Evolutionary conservation across 2,888 invertebrate genomes (phyloP), one percentile per base, ranked within the genome.

Genomic region (Cynaeus angustus): DNA sequence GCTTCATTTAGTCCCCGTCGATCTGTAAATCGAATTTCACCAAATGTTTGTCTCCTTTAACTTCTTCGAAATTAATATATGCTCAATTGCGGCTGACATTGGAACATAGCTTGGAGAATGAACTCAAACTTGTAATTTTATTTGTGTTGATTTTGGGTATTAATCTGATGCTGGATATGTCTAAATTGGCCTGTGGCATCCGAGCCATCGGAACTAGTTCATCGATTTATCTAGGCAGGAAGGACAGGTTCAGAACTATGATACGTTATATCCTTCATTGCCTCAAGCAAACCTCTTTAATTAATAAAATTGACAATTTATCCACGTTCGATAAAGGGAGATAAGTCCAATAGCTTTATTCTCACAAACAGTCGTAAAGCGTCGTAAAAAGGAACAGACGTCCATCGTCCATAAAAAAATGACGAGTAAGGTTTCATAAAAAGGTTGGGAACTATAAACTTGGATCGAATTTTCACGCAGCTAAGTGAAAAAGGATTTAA

Each of bases 181-280:
- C 45, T 59, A 46, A 43, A 59, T 59, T 59, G 59, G 43, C 56
- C 38, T 46, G 45, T 56, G 28, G 58, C 58, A 45, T 41, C 14
- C 43, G 41, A 45, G 59, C 45, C 45, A 59, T 59, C 59, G 59
- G 59, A 59, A 59, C 59, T 59, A 59, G 59, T 59, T 43, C 28
- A 59, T 59, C 59, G 59, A 59, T 59, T 59, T 59, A 59, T 59
- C 30, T 46, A 46, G 13, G n/a, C 59, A 43, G 59, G 59, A 59
- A 59, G 58, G 59, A 46, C 59, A 59, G 59, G 33, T 59, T 46
- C 59, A 59, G 45, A 59, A 59, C 59, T 45, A 9, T 59, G 59
- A 59, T 59, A n/a, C 13, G 59, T 45, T 59, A 59, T 56, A 59
- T 43, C 59, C 43, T 59, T 30, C 45, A 43, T 1, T 30, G 28